Evolutionary conservation across 2,888 invertebrate species (phyloP), one percentile per base, ranked within the genome.

Genomic region (Tridacna crocea): DNA sequence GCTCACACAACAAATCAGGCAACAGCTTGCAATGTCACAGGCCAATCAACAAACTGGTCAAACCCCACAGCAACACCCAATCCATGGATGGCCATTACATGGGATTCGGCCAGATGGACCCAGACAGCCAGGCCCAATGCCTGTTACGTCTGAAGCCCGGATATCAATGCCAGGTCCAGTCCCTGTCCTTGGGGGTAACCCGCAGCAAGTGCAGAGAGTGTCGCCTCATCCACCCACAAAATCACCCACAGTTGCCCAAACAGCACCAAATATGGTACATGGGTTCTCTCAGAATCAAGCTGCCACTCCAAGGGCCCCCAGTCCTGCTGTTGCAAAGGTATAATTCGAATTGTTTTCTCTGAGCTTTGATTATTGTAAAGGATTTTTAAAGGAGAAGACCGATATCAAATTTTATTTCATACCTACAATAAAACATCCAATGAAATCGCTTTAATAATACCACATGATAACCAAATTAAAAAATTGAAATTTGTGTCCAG

Each of bases 181-280:
- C 8, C 84, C 84, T 3, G 79, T 77, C 13, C 61, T 83, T 24
- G 85, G 84, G 27, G 85, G 87, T 13, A 87, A 84, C 72, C 87
- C 87, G 22, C 84, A 84, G 75, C 81, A 80, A 19, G 85, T 84
- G 0, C 87, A 87, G 65, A 75, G 88, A 72, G 87, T 85, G 58
- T 88, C 88, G 24, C 88, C 88, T 8, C 87, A 88, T 65, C 89
- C 89, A 36, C 87, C 88, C 47, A 88, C 84, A 24, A 88, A 88
- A 70, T 89, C 89, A 0, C 89, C 89, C 17, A 88, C 89, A 3
- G 80, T 89, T 17, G 89, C 89, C 19, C 89, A 89, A 77, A 89
- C 88, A 17, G 89, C 89, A 47, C 89, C 89, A 13, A 89, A 86
- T 36, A 85, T 89, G 83, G 87, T 83, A 12, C 61, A 61, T 61